Base-by-base conservation (phyloP, 2,113 vertebrate genomes). In the Eulemur macaco region DNA sequence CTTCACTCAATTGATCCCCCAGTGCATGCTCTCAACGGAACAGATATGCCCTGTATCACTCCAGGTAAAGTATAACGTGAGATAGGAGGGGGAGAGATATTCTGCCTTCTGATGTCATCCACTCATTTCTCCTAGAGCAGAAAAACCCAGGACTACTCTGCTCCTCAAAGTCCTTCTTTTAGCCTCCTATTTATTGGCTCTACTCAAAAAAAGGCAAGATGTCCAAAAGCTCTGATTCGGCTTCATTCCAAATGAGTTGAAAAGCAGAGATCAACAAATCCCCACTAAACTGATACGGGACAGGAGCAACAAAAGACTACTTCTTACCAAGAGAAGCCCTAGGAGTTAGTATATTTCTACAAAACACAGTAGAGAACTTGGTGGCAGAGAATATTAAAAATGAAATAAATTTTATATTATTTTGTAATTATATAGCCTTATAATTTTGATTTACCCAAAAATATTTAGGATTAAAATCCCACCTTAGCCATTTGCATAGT, bases 1-100 rank as follows among this genome's bases (percentile, higher is more conserved):
- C 69, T 69, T 96, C 56, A 58, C 54, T 87, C 68, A 37, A 8
- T 68, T 90, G 86, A 78, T 94, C 77, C 92, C 96, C 85, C 39
- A 34, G 86, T 47, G 81, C 39, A 14, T 20, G 27, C 45, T 94
- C 39, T 58, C 29, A 52, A 27, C 7, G 56, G 52, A 60, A n/a
- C 3, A 68, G 42, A 64, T 39, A 39, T 7, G 84, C 66, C 14
- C 69, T 64, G 9, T 64, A 34, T 69, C 78, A 29, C 37, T 60
- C 68, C 47, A 21, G 73, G 63, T 78, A 37, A 74, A 63, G 34
- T n/a, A 52, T 25, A 60, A 83, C 10, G 45, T 78, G 29, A 21
- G 8, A 1, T 52, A 23, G 6, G 17, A 34, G 14, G 6, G 1
- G n/a, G 37, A 64, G 23, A 64, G 29, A 86, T 63, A 34, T 20